Base-by-base conservation (phyloP, 2,888 invertebrate genomes). In the Troides aeacus region DNA sequence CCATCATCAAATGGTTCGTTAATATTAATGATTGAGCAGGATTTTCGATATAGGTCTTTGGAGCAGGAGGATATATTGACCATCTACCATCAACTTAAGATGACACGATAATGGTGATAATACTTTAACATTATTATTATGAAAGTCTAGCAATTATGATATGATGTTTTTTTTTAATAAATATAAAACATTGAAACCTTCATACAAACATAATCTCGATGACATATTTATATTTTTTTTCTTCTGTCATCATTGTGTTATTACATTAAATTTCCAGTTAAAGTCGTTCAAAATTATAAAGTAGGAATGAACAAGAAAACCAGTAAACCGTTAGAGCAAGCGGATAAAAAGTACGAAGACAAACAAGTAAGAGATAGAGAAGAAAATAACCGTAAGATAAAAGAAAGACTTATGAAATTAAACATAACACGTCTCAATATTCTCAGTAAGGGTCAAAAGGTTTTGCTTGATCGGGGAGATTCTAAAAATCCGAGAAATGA, bases 391-490 rank as follows among this genome's bases (percentile, higher is more conserved):
- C 39, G 36, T 57, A 69, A 50, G 42, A 57, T 64, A 60, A 64
- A 60, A 60, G 30, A 53, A 30, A 36, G 50, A 17, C 12, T 66
- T 8, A 36, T 30, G 12, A 68, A 24, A 58, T 50, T 63, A 5
- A 50, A 59, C 2, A 23, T 30, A 50, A 64, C 53, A 7, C 23
- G 63, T 3, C 23, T 58, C 2, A 30, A 18, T 36, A 53, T 17
- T 18, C 18, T 59, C 10, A 30, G 21, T 36, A 53, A 24, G 18
- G 24, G 17, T 7, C 62, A 64, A 59, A 70, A 39, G 15, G 23
- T 62, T 58, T 62, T 70, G 46, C 62, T 58, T 46, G 70, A 67
- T 42, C 30, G 66, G 23, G 67, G 67, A n/a, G 67, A 67, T 62
- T 61, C 64, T 36, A 70, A 15, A 36, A 67, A 64, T 1, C 6